Base-by-base conservation (phyloP, 2,888 invertebrate species). In the Hypomecis punctinalis region DNA sequence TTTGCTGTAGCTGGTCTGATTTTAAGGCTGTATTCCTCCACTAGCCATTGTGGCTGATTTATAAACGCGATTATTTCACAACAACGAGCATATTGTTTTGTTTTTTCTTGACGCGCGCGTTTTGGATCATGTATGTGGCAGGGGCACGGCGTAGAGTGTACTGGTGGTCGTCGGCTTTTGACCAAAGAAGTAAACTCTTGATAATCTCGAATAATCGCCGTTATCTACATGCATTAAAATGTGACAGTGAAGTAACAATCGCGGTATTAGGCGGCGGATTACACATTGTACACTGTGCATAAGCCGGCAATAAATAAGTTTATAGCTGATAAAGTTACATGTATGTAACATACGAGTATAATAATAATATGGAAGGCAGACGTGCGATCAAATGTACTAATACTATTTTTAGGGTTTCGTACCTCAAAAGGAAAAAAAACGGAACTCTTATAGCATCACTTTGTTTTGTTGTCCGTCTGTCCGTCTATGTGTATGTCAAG, bases 1-100 rank as follows among this genome's bases (percentile, higher is more conserved):
- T 61, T 53, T 55, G 36, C 48, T 62, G 54, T 37, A 62, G 63
- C 64, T 56, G 67, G 40, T 45, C 45, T 40, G 49, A 57, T 35
- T 45, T 66, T 77, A 81, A 51, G 86, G 86, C 57, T 87, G 86
- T 65, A 85, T 85, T 65, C 84, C 84, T 63, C 78, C 69, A 57
- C 77, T 75, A 48, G 79, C 76, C 84, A 85, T 85, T 59, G 47
- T 76, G 68, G 61, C 61, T 51, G 36, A 23, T 63, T 47, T n/a
- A 67, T 52, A 42, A 47, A 61, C 10, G 53, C 63, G 57, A 66
- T 71, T 73, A 72, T 73, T 73, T 73, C 36, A 66, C 63, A 55
- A 67, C 36, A 53, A 62, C 58, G 11, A 68, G 45, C 73, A 75
- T 73, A 58, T 39, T 67, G 66, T 66, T 47, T 4, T 47, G 39